phyloP scores from a whole-genome alignment of 2,888 invertebrate species.

The Zootermopsis nevadensis region DNA sequence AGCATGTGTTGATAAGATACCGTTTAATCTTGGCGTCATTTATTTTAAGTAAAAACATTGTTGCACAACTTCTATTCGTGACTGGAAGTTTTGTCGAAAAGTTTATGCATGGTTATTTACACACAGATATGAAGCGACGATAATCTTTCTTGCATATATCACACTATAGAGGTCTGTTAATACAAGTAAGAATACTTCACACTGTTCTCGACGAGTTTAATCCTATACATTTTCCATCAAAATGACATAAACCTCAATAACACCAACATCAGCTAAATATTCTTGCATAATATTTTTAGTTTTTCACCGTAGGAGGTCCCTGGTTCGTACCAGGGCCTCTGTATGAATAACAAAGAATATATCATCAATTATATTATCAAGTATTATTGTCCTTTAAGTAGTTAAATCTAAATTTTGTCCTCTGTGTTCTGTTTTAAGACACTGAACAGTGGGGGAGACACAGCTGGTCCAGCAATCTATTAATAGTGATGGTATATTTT shows the following conservation, averaged over 20 bases:
- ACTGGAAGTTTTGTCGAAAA: neutral
- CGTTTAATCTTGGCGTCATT: too few species aligned
- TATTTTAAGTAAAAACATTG: too few species aligned
- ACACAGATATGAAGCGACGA: neutral
- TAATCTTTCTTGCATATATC: neutral
- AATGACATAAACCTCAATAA: neutral
- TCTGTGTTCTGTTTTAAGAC: neutral
- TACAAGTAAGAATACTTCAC: neutral
- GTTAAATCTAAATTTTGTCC: neutral
- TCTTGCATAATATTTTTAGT: neutral
- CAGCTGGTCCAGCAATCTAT: neutral
- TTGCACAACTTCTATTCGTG: too few species aligned
- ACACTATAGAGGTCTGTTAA: neutral
- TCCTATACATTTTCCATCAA: neutral
- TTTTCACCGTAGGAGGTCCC: neutral
- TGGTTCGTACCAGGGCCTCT: neutral
- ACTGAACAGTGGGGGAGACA: too few species aligned
- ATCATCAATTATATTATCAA: neutral
- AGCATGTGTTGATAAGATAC: too few species aligned
- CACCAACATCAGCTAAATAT: neutral
- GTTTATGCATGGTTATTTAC: neutral
- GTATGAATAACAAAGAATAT: neutral
- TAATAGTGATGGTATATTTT: too few species aligned
- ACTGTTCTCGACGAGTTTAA: neutral
- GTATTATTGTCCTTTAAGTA: neutral